phyloP scores from a whole-genome alignment of 2,888 invertebrate genomes.

The Sycophila texana region DNA sequence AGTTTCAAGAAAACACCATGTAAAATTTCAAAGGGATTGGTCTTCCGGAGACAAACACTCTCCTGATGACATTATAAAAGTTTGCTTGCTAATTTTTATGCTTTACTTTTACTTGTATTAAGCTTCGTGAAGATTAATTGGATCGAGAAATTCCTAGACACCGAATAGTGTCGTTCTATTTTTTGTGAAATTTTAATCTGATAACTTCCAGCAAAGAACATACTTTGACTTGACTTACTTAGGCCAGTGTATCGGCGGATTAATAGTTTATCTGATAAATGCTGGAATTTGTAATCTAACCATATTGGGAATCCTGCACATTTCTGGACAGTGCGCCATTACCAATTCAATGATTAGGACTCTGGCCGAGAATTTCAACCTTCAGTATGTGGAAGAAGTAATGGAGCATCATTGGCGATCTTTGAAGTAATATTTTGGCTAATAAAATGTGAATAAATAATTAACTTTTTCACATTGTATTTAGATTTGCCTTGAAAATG shows the following conservation, averaged over 20 bases:
- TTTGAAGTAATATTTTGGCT: conserved; percentile 9
- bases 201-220: conserved; percentile 52
- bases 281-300: conserved; percentile 60
- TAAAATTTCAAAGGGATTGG: too few relatives aligned
- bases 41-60: too few relatives aligned
- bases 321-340: not conserved
- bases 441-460: too few relatives aligned
- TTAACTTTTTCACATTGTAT: too few relatives aligned
- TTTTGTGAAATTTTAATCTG: too few relatives aligned
- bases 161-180: too few relatives aligned
- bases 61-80: too few relatives aligned
- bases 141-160: too few relatives aligned
- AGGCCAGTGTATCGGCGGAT: conserved; percentile 60
- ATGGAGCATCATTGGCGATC: not conserved
- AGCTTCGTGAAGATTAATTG: too few relatives aligned
- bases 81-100: too few relatives aligned
- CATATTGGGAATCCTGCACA: conserved; percentile 46
- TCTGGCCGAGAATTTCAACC: not conserved
- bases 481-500: conserved; percentile 14
- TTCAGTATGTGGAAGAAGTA: not conserved
- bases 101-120: too few relatives aligned
- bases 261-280: conserved; percentile 59
- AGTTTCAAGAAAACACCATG: too few relatives aligned
- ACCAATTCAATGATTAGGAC: not conserved
- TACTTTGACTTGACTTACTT: conserved; percentile 62